phyloP scores from a whole-genome alignment of 2,888 invertebrate species.

The Pristionchus japonicus region DNA sequence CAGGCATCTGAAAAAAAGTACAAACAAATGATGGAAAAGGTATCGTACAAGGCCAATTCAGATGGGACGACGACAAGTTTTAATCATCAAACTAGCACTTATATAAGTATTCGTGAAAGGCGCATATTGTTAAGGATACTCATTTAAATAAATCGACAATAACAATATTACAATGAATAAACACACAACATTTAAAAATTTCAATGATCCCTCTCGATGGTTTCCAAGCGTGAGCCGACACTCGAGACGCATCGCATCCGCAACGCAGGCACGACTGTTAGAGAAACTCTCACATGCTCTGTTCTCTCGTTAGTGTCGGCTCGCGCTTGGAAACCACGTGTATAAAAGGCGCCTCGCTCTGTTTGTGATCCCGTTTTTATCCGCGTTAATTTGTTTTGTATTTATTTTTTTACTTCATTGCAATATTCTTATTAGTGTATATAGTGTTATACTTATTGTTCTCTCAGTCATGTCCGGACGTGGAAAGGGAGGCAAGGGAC shows the following conservation, averaged over 20 bases:
- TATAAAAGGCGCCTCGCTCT: neutral
- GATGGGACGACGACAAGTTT: too few relatives aligned
- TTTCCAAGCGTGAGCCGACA: conserved; percentile 9
- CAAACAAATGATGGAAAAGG: too few relatives aligned
- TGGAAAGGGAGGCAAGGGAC: conserved; percentile 85
- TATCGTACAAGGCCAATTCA: too few relatives aligned
- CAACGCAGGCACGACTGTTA: neutral
- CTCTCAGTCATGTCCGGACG: conserved; percentile 83
- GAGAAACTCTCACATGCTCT: neutral
- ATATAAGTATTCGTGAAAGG: neutral
- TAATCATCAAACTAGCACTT: neutral
- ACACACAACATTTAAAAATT: neutral
- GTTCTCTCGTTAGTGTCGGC: neutral
- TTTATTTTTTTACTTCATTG: neutral
- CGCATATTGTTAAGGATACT: neutral
- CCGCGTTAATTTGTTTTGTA: neutral
- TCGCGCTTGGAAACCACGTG: neutral
- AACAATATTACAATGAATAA: neutral
- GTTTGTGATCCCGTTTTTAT: neutral
- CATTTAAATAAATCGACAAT: neutral
- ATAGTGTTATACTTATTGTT: too few relatives aligned
- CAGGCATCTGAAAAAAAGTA: neutral
- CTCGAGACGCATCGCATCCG: neutral
- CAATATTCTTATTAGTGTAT: neutral
- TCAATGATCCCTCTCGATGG: neutral